Evolutionary conservation across 2,113 vertebrate genomes (phyloP).

Genomic region (Chamaetylas fuelleborni): DNA sequence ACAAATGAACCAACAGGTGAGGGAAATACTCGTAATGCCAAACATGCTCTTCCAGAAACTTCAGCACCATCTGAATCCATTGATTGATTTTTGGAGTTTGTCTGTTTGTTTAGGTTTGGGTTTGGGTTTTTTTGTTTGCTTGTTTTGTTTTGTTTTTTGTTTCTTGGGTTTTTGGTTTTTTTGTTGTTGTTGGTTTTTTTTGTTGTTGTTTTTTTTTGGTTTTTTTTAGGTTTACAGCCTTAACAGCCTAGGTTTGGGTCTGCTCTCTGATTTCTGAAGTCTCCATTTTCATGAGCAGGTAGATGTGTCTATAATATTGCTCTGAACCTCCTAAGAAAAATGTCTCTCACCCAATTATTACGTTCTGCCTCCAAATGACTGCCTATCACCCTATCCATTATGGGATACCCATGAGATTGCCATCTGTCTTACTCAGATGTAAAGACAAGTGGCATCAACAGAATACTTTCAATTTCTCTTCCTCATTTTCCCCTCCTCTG

Average conservation of each 20-base stretch:
- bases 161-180: no score
- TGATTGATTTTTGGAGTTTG: neutral
- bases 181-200: no score
- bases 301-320: neutral
- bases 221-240: neutral
- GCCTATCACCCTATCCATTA: neutral
- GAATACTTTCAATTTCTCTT: neutral
- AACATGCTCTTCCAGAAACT: neutral
- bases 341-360: neutral
- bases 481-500: neutral
- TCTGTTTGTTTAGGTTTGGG: neutral
- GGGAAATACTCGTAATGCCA: neutral
- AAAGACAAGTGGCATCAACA: neutral
- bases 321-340: neutral
- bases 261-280: neutral
- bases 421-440: neutral
- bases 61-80: neutral
- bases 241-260: neutral
- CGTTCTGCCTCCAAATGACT: neutral
- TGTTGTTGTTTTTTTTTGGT: no score
- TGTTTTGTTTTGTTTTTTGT: neutral
- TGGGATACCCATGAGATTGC: neutral
- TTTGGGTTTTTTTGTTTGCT: no score
- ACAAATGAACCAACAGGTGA: neutral
- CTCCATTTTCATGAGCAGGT: neutral